phyloP scores from a whole-genome alignment of 2,888 invertebrate genomes.

The Eurytoma californica region DNA sequence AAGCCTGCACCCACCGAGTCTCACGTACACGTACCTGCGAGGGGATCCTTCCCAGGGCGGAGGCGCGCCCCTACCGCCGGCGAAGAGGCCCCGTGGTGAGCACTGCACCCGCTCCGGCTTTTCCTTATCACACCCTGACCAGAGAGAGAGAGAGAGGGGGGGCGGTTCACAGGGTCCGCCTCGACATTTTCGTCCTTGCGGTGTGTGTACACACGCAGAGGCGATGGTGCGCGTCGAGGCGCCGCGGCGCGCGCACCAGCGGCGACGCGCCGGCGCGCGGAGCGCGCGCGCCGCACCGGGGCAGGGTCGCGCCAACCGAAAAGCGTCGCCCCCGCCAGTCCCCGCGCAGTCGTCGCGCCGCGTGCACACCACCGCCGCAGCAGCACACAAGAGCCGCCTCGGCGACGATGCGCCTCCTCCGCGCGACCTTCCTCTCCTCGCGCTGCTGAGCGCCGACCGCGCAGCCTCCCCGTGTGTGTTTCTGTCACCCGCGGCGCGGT shows the following conservation, averaged over 20 bases:
- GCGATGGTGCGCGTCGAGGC: background rate
- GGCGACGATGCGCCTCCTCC: no score
- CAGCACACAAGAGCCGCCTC: background rate
- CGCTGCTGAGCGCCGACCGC: no score
- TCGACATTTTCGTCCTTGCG: background rate
- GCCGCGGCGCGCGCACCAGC: background rate
- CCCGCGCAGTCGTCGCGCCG: conserved; percentile 40
- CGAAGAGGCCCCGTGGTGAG: no score
- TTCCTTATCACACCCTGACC: background rate
- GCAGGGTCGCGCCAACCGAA: conserved; percentile 31
- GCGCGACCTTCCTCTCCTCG: no score
- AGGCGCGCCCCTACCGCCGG: no score
- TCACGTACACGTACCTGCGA: no score
- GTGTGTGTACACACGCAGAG: no score
- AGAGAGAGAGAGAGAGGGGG: background rate
- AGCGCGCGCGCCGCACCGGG: background rate
- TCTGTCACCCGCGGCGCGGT: no score
- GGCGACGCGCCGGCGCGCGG: background rate
- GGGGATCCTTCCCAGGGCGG: no score
- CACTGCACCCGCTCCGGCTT: conserved; percentile 2
- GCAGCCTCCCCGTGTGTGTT: no score
- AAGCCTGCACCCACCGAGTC: no score
- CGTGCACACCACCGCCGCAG: conserved; percentile 8
- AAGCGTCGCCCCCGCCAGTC: conserved; percentile 25
- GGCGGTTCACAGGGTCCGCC: background rate